These are phyloP conservation scores for Pomacea canaliculata DNA, from an alignment of 2,888 invertebrate genomes.

Conservation along the genomic window DNA sequence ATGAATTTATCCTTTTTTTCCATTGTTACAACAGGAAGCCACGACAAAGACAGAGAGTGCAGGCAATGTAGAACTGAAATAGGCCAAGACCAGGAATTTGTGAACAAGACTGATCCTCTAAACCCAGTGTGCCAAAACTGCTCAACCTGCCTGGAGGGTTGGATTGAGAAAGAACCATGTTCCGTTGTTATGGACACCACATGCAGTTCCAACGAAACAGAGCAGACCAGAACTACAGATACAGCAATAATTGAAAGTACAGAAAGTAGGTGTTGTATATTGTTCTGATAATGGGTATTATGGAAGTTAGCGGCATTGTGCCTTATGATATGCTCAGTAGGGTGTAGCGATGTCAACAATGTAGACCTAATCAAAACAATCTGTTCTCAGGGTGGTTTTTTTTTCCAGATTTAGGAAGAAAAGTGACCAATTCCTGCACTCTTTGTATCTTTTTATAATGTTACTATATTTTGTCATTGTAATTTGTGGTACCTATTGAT, in stretches of 20 bases:
- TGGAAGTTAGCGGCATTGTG: no score
- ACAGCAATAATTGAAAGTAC: not conserved
- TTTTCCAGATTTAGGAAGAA: no score
- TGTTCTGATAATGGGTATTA: no score
- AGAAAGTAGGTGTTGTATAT: not conserved
- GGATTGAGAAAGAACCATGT: not conserved
- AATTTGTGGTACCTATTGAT: no score
- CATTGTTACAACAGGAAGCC: not conserved
- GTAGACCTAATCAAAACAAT: no score
- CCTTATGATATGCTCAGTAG: no score
- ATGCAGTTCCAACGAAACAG: not conserved
- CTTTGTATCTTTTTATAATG: no score
- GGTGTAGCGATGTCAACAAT: no score
- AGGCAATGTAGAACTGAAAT: not conserved
- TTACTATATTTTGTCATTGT: no score
- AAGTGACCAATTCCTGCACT: no score
- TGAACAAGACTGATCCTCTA: not conserved
- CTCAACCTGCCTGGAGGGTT: not conserved
- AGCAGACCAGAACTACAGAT: not conserved
- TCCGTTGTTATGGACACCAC: not conserved
- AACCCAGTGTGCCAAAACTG: not conserved
- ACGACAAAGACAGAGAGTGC: not conserved
- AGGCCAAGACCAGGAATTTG: not conserved
- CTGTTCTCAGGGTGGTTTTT: no score
- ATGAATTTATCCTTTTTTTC: no score